Conservation (phyloP, 2,113 vertebrate genomes). For the Corvus moneduloides region DNA sequence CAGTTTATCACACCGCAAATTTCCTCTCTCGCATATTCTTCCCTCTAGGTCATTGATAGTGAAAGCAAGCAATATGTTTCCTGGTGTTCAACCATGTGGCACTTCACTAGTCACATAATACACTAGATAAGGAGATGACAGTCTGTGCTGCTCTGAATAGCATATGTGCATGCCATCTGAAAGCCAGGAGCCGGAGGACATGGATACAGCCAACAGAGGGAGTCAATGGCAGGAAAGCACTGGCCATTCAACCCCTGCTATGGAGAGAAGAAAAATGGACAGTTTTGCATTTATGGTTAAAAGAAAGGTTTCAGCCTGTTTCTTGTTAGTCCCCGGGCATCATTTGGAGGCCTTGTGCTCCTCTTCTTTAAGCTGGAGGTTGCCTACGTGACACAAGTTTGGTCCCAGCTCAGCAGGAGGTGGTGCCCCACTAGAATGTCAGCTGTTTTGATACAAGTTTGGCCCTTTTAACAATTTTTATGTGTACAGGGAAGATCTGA, state of each 20-base stretch:
- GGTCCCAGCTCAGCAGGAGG: not conserved
- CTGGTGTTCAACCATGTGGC: slow-evolving; percentile 68
- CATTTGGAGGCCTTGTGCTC: not conserved
- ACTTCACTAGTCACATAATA: slow-evolving; percentile 64
- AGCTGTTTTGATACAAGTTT: not conserved
- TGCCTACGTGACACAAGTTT: not conserved
- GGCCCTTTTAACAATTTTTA: not conserved
- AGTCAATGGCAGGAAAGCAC: slow-evolving; percentile 24
- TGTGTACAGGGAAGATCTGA: not conserved
- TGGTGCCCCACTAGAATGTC: not conserved
- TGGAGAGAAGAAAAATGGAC: not conserved
- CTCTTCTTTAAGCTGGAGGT: not conserved
- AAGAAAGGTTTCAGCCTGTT: not conserved
- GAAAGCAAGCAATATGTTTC: slow-evolving; percentile 69
- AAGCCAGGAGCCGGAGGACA: slow-evolving; percentile 14
- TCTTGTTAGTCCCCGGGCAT: not conserved
- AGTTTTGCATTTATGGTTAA: not conserved
- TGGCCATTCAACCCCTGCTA: not conserved
- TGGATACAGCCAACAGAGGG: slow-evolving; percentile 29
- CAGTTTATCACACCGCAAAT: slow-evolving; percentile 53
- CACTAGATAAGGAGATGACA: slow-evolving; percentile 62
- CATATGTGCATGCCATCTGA: slow-evolving; percentile 58
- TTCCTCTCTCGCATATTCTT: slow-evolving; percentile 66
- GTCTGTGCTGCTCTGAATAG: slow-evolving; percentile 62
- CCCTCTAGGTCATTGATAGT: slow-evolving; percentile 64